phyloP scores from a whole-genome alignment of 2,113 vertebrate genomes.

The Guaruba guarouba region DNA sequence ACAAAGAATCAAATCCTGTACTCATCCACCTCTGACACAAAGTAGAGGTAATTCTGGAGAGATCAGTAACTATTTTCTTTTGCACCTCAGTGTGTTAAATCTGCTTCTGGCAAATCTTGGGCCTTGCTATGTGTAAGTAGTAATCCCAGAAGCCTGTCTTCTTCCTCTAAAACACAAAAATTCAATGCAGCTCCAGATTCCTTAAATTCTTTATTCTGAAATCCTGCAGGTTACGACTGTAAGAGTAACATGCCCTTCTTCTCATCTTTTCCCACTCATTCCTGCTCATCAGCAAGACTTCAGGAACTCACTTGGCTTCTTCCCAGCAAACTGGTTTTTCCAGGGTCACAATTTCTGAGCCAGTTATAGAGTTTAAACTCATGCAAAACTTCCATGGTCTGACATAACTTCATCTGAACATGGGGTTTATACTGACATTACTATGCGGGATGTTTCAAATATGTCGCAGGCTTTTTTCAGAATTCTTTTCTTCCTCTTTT shows the following conservation, averaged over 20 bases:
- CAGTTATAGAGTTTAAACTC: background rate
- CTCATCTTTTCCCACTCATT: background rate
- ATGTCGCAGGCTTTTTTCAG: background rate
- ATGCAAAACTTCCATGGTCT: rapidly evolving
- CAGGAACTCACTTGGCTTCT: background rate
- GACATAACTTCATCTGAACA: background rate
- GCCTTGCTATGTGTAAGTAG: background rate
- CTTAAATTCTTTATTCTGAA: background rate
- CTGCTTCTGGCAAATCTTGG: background rate
- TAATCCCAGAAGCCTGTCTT: background rate
- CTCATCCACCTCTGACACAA: background rate
- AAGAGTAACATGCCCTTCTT: background rate
- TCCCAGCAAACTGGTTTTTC: background rate
- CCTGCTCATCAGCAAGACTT: background rate
- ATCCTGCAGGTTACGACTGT: background rate
- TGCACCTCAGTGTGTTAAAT: background rate
- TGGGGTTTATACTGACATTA: background rate
- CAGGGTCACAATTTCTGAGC: background rate
- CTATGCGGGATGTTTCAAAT: background rate
- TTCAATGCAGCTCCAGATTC: background rate
- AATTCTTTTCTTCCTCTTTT: background rate
- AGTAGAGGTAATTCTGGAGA: background rate
- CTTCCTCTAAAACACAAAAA: background rate
- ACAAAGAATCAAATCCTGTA: background rate
- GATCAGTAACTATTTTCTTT: background rate